Base-by-base conservation (phyloP, 2,797 vertebrate genomes). In the Phrynocephalus vlangalii region DNA sequence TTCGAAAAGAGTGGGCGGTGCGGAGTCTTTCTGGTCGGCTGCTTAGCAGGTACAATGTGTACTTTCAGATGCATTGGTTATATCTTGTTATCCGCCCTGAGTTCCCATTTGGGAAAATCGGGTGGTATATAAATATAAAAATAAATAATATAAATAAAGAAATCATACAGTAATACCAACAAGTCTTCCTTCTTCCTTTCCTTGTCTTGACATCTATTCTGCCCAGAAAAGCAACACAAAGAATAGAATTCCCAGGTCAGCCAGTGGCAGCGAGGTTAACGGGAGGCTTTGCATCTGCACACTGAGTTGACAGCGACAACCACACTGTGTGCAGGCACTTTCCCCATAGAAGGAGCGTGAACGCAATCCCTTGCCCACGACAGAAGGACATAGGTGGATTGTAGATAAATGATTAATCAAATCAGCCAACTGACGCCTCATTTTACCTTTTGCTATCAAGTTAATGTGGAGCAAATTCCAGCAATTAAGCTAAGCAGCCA, bases 381-480 rank as follows among this genome's bases (percentile, higher is more conserved):
- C 81, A 33, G 30, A 24, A n/a, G 22, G 38, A 0, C 56, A 16
- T 60, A 3, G 50, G 24, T 82, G 52, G 38, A 44, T 4, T 38
- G 3, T 30, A n/a, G 2, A 81, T 56, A 8, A 89, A 68, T 77
- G 60, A 88, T 85, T 70, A 30, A 82, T 85, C 38, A 66, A 71
- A 63, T 72, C 56, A 66, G 73, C 76, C 83, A 83, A 82, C 48
- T 60, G 30, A 44, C 83, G 48, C 60, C 71, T 70, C 13, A 33
- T 80, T 88, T 50, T 76, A 30, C 48, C 22, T 30, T 56, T 26
- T 77, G 48, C 77, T 88, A 88, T 85, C 78, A 76, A 71, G 60
- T 75, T 80, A 81, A 81, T 75, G n/a, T 68, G 68, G 77, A 85
- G 48, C 78, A 82, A 81, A 85, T 30, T 85, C 71, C 71, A 81